Evolutionary conservation across 2,888 invertebrate genomes (phyloP), one percentile per base, ranked within the genome.

Genomic region (Trypoxylon attenuatum): DNA sequence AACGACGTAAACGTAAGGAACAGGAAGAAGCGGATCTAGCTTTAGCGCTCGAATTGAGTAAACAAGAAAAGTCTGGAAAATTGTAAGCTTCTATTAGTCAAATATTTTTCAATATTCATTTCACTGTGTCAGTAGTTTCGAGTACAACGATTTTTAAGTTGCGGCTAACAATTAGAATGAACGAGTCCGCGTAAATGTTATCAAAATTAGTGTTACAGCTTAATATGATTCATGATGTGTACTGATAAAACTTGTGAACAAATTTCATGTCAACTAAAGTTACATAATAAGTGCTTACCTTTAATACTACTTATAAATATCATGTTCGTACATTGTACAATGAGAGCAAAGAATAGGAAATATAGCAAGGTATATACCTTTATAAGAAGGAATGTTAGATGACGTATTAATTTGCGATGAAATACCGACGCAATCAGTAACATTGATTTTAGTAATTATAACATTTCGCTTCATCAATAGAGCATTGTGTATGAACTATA

Each of bases 11-110:
- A 64, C 89, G 88, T 51, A 87, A 90, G 69, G 87, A 90, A 46
- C 87, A 90, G 53, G 94, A 94, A 81, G 91, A 93, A 69, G 91
- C 91, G n/a, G 94, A 94, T 78, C 87, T 94, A 52, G 92, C 93
- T 80, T 89, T 92, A 29, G 94, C 94, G 0, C 88, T 94, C 50
- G 92, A 92, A 63, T 88, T 94, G 61, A 94, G 94, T 77, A 89
- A 89, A 80, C 87, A 85, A 50, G 89, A 89, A 51, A 86, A 81
- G 38, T 76, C 78, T 16, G 78, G 76, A 10, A 79, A 81, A 23
- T 71, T 75, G 19, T 72, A 59, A 69, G 38, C n/a, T 55, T 47
- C 16, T 25, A 33, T 51, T 33, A 19, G 25, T 45, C 23, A 41
- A 5, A 47, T 52, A 33, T 19, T 16, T 43, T 45, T 43, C 8